phyloP scores from a whole-genome alignment of 2,888 invertebrate genomes.

The Monopis laevigella region DNA sequence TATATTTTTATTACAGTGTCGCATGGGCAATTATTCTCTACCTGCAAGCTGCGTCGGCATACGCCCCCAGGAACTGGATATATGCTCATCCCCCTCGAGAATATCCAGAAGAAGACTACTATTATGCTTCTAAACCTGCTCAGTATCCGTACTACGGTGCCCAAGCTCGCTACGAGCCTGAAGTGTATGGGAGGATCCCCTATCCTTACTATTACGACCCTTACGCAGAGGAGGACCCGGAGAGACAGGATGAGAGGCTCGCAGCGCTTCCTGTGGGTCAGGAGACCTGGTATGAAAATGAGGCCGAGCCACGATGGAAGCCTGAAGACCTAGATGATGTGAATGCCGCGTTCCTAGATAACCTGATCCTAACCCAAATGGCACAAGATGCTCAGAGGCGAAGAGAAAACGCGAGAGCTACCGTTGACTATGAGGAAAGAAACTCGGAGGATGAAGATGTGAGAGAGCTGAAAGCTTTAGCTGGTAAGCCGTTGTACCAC shows the following conservation, averaged over 20 bases:
- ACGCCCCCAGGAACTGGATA: constrained; percentile 50
- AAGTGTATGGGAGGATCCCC: constrained; percentile 48
- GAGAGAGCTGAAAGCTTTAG: constrained; percentile 70
- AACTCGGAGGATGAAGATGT: constrained; percentile 72
- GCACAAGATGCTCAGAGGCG: constrained; percentile 66
- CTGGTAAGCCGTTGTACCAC: constrained; percentile 60
- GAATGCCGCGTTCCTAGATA: constrained; percentile 73
- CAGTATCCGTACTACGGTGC: constrained; percentile 52
- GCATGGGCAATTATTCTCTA: constrained; percentile 47
- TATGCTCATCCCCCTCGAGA: constrained; percentile 62
- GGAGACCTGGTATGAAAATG: constrained; percentile 72
- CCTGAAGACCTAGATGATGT: constrained; percentile 55
- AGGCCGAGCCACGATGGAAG: constrained; percentile 49
- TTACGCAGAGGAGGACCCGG: constrained; percentile 67
- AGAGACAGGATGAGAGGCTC: constrained; percentile 70
- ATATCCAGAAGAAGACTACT: constrained; percentile 66
- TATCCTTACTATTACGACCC: constrained; percentile 54
- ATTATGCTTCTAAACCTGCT: constrained; percentile 50
- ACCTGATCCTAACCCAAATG: constrained; percentile 73
- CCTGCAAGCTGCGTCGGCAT: constrained; percentile 55
- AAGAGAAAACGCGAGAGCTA: constrained; percentile 52
- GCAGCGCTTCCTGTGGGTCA: constrained; percentile 72
- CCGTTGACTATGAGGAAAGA: constrained; percentile 46
- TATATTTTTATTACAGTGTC: constrained; percentile 25
- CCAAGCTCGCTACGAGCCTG: constrained; percentile 33